phyloP scores from a whole-genome alignment of 2,888 invertebrate species.

The Tethea ocularis region DNA sequence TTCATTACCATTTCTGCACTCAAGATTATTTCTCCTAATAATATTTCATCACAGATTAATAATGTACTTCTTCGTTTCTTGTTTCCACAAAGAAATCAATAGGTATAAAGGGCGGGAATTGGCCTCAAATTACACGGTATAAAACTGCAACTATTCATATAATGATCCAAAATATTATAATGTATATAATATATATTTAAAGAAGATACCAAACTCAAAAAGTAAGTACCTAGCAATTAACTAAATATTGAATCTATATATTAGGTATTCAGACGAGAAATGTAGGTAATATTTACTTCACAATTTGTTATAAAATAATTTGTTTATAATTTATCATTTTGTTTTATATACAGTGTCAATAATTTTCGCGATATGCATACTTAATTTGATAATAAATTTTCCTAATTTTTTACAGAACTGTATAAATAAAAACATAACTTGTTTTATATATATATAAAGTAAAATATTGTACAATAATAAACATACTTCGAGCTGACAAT shows the following conservation, averaged over 20 bases:
- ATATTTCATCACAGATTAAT: slow-evolving; percentile 79
- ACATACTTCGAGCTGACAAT: slow-evolving; percentile 64
- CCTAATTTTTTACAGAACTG: slow-evolving; percentile 62
- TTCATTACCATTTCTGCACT: slow-evolving; percentile 58
- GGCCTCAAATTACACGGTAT: slow-evolving; percentile 49
- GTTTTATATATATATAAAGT: slow-evolving; percentile 62
- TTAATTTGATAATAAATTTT: slow-evolving; percentile 64
- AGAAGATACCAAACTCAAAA: slow-evolving; percentile 24
- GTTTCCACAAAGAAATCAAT: slow-evolving; percentile 53
- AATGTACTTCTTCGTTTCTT: slow-evolving; percentile 75
- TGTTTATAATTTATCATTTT: slow-evolving; percentile 50
- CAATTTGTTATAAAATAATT: slow-evolving; percentile 68
- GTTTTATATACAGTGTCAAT: slow-evolving; percentile 65
- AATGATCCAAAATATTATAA: slow-evolving; percentile 53
- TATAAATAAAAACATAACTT: slow-evolving; percentile 74
- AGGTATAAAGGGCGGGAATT: slow-evolving; percentile 63
- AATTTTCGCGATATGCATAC: slow-evolving; percentile 69
- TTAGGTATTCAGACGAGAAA: slow-evolving; percentile 31
- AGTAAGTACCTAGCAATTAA: slow-evolving; percentile 39
- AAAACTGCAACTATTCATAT: slow-evolving; percentile 45
- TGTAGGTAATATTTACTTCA: slow-evolving; percentile 35
- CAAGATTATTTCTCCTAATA: slow-evolving; percentile 65
- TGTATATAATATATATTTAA: slow-evolving; percentile 16
- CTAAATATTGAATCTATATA: slow-evolving; percentile 20
- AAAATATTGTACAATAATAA: slow-evolving; percentile 68